phyloP scores from a whole-genome alignment of 2,888 invertebrate species.

The Criorhina ranunculi region DNA sequence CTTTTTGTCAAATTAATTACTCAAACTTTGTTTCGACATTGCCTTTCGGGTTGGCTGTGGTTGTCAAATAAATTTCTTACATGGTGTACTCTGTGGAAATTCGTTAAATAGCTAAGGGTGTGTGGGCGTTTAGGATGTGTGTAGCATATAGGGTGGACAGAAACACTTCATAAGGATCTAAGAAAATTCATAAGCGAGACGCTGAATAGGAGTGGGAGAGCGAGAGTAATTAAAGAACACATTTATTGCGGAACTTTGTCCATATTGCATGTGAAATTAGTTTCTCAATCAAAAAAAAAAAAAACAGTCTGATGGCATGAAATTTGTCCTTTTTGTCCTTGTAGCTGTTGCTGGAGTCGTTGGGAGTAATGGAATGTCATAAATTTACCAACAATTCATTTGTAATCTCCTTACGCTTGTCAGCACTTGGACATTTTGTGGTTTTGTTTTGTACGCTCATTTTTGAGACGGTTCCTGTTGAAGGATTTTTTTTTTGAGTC shows the following conservation, averaged over 20 bases:
- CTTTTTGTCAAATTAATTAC: conserved; percentile 72
- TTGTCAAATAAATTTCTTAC: conserved; percentile 67
- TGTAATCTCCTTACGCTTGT: conserved; percentile 60
- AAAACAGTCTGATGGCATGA: conserved; percentile 21
- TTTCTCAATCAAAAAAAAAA: conserved; percentile 36
- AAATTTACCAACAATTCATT: conserved; percentile 66
- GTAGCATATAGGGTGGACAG: neutral
- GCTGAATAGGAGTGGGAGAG: neutral
- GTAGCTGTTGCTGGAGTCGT: neutral
- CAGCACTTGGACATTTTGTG: conserved; percentile 48
- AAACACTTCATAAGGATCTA: conserved; percentile 18
- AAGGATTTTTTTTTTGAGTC: neutral
- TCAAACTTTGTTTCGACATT: conserved; percentile 65
- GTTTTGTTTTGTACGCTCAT: conserved; percentile 1
- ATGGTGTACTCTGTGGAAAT: conserved; percentile 45
- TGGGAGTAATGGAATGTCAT: conserved; percentile 53
- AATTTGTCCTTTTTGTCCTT: neutral
- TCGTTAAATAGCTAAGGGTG: conserved; percentile 40
- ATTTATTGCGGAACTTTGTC: conserved; percentile 69
- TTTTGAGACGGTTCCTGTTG: conserved; percentile 7
- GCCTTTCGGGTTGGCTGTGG: conserved; percentile 36
- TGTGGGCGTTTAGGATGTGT: neutral
- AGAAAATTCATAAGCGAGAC: conserved; percentile 37
- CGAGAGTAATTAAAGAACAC: conserved; percentile 63
- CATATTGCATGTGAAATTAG: conserved; percentile 61